Conservation (phyloP, 2,113 vertebrate species). For the Pteropus alecto region DNA sequence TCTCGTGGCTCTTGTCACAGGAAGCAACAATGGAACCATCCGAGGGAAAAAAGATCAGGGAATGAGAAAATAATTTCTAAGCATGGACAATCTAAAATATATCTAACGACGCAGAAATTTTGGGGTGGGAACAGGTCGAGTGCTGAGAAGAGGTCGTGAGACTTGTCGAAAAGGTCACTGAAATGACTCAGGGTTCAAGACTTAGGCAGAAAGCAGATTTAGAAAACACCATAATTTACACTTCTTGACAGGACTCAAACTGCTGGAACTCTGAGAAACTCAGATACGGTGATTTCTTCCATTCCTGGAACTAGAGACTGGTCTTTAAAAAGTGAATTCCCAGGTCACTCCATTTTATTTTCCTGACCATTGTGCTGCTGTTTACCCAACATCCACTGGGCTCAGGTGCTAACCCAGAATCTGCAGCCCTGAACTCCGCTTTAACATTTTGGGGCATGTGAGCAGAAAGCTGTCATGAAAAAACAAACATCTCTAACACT, state of each 20-base stretch:
- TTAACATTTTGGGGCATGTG: too few relatives aligned
- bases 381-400: accelerated
- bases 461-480: neutral
- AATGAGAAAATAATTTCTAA: neutral
- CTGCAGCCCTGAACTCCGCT: neutral
- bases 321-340: neutral
- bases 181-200: neutral
- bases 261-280: neutral
- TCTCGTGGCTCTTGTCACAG: neutral
- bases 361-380: neutral
- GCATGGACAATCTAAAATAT: neutral
- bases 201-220: neutral
- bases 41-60: neutral
- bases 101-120: neutral
- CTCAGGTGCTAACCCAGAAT: neutral
- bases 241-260: neutral
- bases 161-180: neutral
- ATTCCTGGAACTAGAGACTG: neutral
- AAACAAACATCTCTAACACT: neutral
- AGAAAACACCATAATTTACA: neutral
- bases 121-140: neutral
- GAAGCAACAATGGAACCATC: neutral
- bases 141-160: neutral
- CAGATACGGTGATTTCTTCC: neutral
- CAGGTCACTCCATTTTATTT: neutral